A percentile compares a stretch with the other conserved stretches of the same genome.
Conservation (phyloP, 2,113 vertebrate species). For the Tychaedon coryphoeus region DNA sequence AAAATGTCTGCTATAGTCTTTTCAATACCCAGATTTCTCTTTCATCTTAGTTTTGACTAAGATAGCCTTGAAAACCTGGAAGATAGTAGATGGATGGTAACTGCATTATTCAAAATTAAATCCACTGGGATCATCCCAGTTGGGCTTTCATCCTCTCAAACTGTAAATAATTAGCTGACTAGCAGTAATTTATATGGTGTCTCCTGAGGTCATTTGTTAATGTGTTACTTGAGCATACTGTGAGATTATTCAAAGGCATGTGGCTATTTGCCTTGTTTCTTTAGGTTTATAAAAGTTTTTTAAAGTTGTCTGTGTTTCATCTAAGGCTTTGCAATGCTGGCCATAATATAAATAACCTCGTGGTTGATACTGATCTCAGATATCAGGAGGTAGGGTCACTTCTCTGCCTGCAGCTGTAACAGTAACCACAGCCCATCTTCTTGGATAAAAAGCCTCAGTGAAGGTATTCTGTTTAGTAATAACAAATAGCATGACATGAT, state of each 20-base stretch:
- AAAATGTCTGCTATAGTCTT: neutral
- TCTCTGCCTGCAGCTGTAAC: neutral
- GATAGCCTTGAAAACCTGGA: neutral
- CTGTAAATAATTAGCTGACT: conserved; percentile 23
- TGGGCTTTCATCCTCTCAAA: neutral
- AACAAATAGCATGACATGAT: neutral
- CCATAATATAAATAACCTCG: neutral
- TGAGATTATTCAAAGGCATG: neutral
- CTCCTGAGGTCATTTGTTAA: neutral
- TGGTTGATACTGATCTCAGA: neutral
- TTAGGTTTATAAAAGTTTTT: neutral
- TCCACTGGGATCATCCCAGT: neutral
- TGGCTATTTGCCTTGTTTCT: neutral
- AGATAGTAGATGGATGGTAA: neutral
- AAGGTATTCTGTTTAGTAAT: neutral
- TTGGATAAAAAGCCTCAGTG: neutral
- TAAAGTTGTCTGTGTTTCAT: neutral
- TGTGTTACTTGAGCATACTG: neutral
- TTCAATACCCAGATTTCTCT: neutral
- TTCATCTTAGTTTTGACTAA: neutral
- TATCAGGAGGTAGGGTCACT: neutral
- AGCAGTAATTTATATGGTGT: neutral
- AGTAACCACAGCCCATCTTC: neutral
- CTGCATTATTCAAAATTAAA: neutral
- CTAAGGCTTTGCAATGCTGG: neutral